Evolutionary conservation across 2,797 vertebrate species (phyloP).

Genomic region (Coccyzus lansbergi): DNA sequence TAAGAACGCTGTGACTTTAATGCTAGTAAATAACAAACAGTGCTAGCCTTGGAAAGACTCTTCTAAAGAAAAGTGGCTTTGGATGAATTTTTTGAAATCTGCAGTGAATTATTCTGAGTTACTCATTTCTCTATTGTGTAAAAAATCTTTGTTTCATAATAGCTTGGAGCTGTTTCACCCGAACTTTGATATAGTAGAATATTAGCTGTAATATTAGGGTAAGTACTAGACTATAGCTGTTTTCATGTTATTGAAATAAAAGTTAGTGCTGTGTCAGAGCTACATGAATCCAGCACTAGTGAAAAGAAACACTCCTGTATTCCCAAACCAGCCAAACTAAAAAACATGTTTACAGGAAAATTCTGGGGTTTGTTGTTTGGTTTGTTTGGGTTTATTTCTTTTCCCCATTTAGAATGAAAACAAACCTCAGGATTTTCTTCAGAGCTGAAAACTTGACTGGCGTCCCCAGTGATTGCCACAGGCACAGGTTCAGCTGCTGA

Average conservation of each 20-base stretch:
- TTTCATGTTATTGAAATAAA: not conserved
- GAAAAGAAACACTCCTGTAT: not conserved
- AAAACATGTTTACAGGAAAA: not conserved
- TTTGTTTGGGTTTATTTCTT: not conserved
- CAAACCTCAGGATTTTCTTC: not conserved
- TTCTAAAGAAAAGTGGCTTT: not conserved
- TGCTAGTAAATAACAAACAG: not conserved
- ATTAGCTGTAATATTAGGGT: not conserved
- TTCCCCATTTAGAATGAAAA: not conserved
- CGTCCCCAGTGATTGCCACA: accelerated
- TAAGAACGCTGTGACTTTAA: not conserved
- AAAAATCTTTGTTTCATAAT: conserved; percentile 11
- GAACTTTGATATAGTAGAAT: not conserved
- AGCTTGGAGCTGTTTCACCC: not conserved
- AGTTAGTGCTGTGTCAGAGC: not conserved
- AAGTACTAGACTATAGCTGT: not conserved
- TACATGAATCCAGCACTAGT: not conserved
- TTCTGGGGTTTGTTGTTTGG: not conserved
- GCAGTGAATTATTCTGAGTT: not conserved
- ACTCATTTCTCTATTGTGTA: not conserved
- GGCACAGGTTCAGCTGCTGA: not conserved
- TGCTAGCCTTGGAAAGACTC: not conserved
- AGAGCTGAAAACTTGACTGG: not conserved
- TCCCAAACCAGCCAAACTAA: not conserved
- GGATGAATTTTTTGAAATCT: not conserved